phyloP scores from a whole-genome alignment of 2,888 invertebrate genomes.

The Meloe dianella region DNA sequence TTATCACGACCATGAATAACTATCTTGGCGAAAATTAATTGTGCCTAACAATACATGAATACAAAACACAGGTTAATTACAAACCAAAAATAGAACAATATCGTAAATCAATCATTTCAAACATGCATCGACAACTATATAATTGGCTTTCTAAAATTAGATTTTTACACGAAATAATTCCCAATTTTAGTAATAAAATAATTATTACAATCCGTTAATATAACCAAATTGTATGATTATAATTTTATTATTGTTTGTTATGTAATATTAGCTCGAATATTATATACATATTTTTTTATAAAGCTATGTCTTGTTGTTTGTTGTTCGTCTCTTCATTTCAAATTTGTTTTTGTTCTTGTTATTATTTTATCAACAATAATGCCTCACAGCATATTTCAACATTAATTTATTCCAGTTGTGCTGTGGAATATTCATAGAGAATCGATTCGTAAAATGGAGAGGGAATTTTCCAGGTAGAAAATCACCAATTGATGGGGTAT shows the following conservation, averaged over 20 bases:
- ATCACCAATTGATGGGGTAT: background rate
- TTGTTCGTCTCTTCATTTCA: background rate
- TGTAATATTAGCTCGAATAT: background rate
- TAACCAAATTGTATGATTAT: no score
- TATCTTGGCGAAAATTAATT: no score
- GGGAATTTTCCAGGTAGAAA: background rate
- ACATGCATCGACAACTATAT: background rate
- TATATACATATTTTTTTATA: no score
- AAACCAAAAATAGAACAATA: background rate
- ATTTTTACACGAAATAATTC: no score
- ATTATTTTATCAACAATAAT: background rate
- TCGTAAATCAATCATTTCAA: background rate
- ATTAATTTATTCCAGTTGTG: constrained; percentile 22
- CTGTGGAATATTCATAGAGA: constrained; percentile 19
- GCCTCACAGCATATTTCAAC: background rate
- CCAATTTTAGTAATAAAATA: background rate
- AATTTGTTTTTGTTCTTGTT: constrained; percentile 9
- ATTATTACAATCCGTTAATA: no score
- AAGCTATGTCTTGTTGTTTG: background rate
- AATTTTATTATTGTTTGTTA: background rate
- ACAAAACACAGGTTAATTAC: background rate
- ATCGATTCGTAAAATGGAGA: background rate
- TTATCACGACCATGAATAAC: no score
- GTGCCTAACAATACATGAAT: no score
- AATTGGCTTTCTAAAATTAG: background rate